These are phyloP conservation scores for Rousettus madagascariensis DNA, from an alignment of 2,797 vertebrate species.

Conservation along the genomic window DNA sequence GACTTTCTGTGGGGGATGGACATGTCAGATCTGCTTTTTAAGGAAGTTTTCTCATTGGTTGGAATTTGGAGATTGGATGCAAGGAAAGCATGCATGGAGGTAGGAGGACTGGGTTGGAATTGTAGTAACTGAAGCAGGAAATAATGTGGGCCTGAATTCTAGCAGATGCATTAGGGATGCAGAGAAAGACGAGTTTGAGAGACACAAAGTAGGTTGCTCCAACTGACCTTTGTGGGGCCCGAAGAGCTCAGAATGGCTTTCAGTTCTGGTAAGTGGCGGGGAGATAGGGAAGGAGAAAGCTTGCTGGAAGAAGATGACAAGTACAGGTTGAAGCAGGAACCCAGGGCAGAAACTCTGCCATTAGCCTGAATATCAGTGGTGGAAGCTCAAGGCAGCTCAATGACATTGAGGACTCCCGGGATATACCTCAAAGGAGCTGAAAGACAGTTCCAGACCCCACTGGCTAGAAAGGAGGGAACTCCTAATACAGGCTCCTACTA, in stretches of 20 bases:
- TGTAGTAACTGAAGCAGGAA: not conserved
- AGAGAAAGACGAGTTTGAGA: not conserved
- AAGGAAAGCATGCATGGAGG: not conserved
- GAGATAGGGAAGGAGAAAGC: not conserved
- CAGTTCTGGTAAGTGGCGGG: not conserved
- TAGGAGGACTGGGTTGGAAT: not conserved
- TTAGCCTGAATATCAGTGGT: not conserved
- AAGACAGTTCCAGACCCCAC: not conserved
- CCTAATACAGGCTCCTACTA: not conserved
- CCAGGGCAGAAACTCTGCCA: not conserved
- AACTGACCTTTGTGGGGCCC: not conserved
- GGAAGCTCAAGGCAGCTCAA: not conserved
- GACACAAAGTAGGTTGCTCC: not conserved
- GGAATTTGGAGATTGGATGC: not conserved
- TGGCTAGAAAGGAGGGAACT: not conserved
- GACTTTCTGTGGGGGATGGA: not conserved
- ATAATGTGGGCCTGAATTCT: not conserved
- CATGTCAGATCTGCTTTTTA: not conserved
- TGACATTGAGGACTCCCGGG: not conserved
- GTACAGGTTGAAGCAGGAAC: not conserved
- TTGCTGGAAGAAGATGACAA: not conserved
- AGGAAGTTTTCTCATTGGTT: not conserved
- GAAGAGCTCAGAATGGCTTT: not conserved
- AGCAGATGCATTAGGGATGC: not conserved
- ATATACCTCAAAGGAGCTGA: not conserved